Percentiles rank a stretch among this genome's conserved stretches.
These are phyloP conservation scores for Sebastes matsubarae DNA, from an alignment of 2,797 vertebrate species.

Conservation along the genomic window DNA sequence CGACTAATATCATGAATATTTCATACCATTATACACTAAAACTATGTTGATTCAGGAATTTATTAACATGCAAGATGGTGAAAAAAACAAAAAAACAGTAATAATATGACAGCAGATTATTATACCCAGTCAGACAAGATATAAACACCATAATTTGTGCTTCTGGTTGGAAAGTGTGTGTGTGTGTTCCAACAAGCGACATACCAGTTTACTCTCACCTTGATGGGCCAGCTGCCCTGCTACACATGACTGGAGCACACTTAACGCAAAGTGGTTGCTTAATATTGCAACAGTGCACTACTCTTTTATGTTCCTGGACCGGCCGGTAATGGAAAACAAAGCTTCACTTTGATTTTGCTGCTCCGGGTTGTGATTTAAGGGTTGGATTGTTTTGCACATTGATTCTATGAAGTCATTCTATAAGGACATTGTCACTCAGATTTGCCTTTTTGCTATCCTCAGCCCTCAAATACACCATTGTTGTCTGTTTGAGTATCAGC, in stretches of 20 bases:
- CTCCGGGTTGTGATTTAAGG: conserved; percentile 16
- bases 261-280: conserved; percentile 59
- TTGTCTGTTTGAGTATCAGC: background rate
- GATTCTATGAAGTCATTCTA: conserved; percentile 27
- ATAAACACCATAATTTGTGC: background rate
- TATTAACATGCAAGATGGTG: background rate
- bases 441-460: background rate
- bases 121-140: background rate
- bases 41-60: background rate
- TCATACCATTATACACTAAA: background rate
- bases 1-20: background rate
- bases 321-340: conserved; percentile 65
- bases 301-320: conserved; percentile 39
- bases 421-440: background rate
- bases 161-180: background rate
- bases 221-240: conserved; percentile 38
- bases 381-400: conserved; percentile 30
- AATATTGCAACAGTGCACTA: conserved; percentile 54
- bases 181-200: conserved; percentile 20
- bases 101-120: background rate
- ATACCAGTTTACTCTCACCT: conserved; percentile 45
- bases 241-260: conserved; percentile 48
- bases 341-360: conserved; percentile 29
- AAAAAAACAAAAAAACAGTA: background rate
- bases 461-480: background rate